A percentile compares a stretch with the other conserved stretches of the same genome.
These are phyloP conservation scores for Hydrozoanthus tunicans DNA, from an alignment of 64 coral and sea anemone genomes.

Conservation along the genomic window DNA sequence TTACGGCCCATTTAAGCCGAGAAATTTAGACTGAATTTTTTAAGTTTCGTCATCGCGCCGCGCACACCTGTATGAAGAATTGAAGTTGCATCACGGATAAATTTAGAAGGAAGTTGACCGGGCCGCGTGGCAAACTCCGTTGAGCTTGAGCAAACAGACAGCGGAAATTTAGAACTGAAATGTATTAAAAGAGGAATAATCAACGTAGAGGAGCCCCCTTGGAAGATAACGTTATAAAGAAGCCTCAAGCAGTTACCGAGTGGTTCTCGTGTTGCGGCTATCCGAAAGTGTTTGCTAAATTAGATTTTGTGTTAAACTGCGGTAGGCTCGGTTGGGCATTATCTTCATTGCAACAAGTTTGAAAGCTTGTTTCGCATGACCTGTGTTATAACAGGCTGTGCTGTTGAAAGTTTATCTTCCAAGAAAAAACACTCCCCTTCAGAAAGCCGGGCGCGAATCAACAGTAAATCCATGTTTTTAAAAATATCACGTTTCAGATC, in stretches of 20 bases:
- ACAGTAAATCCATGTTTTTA: too few species aligned
- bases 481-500: too few species aligned
- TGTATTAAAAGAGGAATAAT: neutral
- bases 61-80: neutral
- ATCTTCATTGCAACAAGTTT: neutral
- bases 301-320: neutral
- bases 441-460: too few species aligned
- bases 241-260: neutral
- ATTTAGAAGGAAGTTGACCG: neutral
- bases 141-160: neutral
- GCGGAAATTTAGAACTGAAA: neutral
- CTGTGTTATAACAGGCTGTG: neutral
- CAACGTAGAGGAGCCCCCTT: neutral
- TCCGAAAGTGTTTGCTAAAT: neutral
- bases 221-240: neutral
- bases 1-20: neutral
- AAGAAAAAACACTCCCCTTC: neutral
- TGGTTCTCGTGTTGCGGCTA: too few species aligned
- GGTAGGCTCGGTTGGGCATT: too few species aligned
- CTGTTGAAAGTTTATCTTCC: neutral
- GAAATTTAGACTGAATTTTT: neutral
- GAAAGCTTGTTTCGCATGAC: neutral
- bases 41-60: neutral
- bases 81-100: constrained; percentile 38
- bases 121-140: neutral